Conservation (phyloP, 2,797 vertebrate genomes). For the Thunnus albacares region DNA sequence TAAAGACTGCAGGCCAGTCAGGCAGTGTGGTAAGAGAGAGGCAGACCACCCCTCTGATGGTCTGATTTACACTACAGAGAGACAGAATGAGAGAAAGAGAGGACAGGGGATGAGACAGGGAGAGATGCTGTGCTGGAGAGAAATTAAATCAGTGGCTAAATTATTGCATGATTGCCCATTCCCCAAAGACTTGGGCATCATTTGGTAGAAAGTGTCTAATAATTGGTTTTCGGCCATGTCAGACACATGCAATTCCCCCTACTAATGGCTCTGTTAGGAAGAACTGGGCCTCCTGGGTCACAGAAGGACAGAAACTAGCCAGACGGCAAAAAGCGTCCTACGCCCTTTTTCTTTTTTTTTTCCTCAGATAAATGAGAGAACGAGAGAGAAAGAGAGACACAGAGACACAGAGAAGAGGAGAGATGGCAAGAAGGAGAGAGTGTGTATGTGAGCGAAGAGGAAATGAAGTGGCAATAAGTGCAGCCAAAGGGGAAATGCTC, state of each 20-base stretch:
- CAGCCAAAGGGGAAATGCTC: slow-evolving; percentile 98
- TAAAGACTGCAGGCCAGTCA: slow-evolving; percentile 79
- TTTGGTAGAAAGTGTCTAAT: slow-evolving; percentile 99
- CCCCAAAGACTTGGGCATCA: slow-evolving; percentile 97
- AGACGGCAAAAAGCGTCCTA: slow-evolving; percentile 68
- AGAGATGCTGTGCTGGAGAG: slow-evolving; percentile 83
- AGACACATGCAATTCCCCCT: slow-evolving; percentile 98
- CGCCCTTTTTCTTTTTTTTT: slow-evolving; percentile 27
- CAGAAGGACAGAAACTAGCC: slow-evolving; percentile 88
- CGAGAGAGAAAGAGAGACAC: slow-evolving; percentile 58
- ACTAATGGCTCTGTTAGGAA: slow-evolving; percentile 95
- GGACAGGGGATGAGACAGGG: slow-evolving; percentile 58
- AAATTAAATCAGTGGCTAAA: slow-evolving; percentile 99
- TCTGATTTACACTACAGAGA: slow-evolving; percentile 70
- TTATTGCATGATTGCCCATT: slow-evolving; percentile 99
- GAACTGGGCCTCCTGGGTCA: slow-evolving; percentile 94
- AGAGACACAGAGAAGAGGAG: slow-evolving; percentile 56
- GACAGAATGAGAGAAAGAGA: slow-evolving; percentile 65
- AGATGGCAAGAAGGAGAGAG: slow-evolving; percentile 68
- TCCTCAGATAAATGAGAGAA: slow-evolving; percentile 69
- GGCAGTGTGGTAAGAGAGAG: slow-evolving; percentile 58
- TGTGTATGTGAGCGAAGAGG: slow-evolving; percentile 82
- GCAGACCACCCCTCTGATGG: slow-evolving; percentile 39
- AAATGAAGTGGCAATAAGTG: slow-evolving; percentile 99
- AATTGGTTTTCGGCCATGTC: slow-evolving; percentile 99